These are phyloP conservation scores for Resseliella maxima DNA, from an alignment of 2,888 invertebrate species.

Conservation along the genomic window DNA sequence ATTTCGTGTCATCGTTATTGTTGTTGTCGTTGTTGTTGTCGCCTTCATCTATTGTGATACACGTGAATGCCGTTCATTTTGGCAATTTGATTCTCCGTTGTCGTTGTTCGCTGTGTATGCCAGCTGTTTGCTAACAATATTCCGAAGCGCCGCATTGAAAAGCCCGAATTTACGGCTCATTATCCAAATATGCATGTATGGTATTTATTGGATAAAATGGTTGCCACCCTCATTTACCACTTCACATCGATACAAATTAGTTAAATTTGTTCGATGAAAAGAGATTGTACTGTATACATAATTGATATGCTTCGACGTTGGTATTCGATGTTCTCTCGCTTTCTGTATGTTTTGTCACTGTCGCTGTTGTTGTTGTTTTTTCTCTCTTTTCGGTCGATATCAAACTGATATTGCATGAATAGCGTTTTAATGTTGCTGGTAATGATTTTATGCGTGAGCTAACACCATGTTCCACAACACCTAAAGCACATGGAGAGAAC, in stretches of 20 bases:
- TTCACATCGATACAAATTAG: constrained; percentile 33
- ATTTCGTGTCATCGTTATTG: not conserved
- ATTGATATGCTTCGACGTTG: constrained; percentile 38
- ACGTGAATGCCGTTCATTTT: not conserved
- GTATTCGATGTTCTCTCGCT: not conserved
- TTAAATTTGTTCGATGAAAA: constrained; percentile 55
- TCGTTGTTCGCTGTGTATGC: not conserved
- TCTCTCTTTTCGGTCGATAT: not conserved
- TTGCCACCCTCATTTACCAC: constrained; percentile 3
- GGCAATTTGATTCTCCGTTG: not conserved
- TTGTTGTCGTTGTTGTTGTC: not conserved
- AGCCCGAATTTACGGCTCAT: constrained; percentile 46
- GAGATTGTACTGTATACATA: constrained; percentile 32
- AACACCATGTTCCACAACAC: constrained; percentile 35
- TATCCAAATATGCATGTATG: not conserved
- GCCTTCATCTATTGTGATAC: not conserved
- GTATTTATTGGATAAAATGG: not conserved
- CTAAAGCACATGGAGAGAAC: constrained; percentile 41
- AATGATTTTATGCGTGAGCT: constrained; percentile 55
- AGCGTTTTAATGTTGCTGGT: constrained; percentile 25
- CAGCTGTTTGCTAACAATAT: constrained; percentile 54
- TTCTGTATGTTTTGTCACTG: not conserved
- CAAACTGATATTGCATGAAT: not conserved
- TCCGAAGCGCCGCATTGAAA: constrained; percentile 19
- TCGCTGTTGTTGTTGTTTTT: not conserved